These are phyloP conservation scores for Dipodomys spectabilis DNA, from an alignment of 2,113 vertebrate genomes.

Conservation along the genomic window DNA sequence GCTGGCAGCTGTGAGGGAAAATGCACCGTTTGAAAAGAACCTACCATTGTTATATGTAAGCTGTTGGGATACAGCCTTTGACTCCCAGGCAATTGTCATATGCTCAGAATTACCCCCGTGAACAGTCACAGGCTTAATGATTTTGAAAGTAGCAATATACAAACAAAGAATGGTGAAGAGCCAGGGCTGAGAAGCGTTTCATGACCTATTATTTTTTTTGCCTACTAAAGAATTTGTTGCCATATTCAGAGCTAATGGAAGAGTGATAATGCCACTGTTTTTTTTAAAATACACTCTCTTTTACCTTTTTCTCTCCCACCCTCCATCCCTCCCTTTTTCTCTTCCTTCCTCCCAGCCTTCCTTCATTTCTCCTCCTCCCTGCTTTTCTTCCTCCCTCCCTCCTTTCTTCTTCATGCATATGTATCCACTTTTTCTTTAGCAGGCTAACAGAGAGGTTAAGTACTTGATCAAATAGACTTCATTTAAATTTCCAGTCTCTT, in stretches of 20 bases:
- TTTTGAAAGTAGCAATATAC: slow-evolving; percentile 70
- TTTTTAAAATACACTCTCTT: too few relatives aligned
- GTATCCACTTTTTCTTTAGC: slow-evolving; percentile 45
- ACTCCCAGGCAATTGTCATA: slow-evolving; percentile 72
- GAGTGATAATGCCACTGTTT: slow-evolving; percentile 6
- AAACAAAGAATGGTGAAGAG: slow-evolving; percentile 49
- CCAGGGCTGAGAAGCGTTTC: neutral
- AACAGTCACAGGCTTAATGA: slow-evolving; percentile 59
- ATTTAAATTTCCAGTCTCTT: neutral
- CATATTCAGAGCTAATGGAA: slow-evolving; percentile 35
- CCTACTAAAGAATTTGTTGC: slow-evolving; percentile 64
- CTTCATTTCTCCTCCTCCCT: too few relatives aligned
- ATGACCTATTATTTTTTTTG: slow-evolving; percentile 48
- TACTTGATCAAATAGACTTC: neutral
- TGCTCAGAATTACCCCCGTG: slow-evolving; percentile 59
- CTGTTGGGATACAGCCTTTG: slow-evolving; percentile 70
- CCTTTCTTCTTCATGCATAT: slow-evolving; percentile 3
- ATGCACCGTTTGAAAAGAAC: slow-evolving; percentile 68
- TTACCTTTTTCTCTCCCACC: too few relatives aligned
- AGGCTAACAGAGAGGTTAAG: slow-evolving; percentile 24
- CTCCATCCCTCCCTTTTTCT: neutral
- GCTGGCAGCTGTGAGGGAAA: slow-evolving; percentile 76
- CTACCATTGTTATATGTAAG: slow-evolving; percentile 75
- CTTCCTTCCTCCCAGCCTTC: too few relatives aligned
- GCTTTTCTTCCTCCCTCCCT: too few relatives aligned